Percentiles rank a stretch among this genome's conserved stretches.
phyloP scores from a whole-genome alignment of 2,888 invertebrate genomes.

The Eledona agricola region DNA sequence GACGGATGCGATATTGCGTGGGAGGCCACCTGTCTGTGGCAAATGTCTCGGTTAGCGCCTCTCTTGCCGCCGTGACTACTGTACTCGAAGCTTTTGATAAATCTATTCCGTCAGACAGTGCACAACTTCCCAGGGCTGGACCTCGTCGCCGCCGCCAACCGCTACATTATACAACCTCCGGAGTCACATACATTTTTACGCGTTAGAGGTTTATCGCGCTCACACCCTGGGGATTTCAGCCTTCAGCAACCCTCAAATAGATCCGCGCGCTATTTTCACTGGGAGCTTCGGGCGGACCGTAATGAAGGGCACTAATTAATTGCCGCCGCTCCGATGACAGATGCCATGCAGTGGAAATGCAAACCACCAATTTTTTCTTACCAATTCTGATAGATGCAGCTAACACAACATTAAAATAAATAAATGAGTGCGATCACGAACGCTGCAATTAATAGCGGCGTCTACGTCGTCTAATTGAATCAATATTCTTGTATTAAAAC shows the following conservation, averaged over 20 bases:
- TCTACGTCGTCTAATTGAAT: too few relatives aligned
- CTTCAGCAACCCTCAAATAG: constrained; percentile 7
- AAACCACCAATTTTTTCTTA: too few relatives aligned
- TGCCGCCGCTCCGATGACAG: too few relatives aligned
- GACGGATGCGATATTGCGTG: constrained; percentile 47
- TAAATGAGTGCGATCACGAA: too few relatives aligned
- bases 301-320: too few relatives aligned
- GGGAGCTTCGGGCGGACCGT: too few relatives aligned
- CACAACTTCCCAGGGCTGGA: constrained; percentile 17
- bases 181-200: constrained; percentile 23
- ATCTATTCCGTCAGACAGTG: constrained; percentile 49
- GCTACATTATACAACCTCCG: constrained; percentile 15
- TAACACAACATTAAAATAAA: too few relatives aligned
- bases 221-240: constrained; percentile 11
- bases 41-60: constrained; percentile 61
- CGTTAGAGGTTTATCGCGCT: constrained; percentile 15
- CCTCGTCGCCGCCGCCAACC: constrained; percentile 16
- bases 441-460: too few relatives aligned
- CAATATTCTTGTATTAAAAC: too few relatives aligned
- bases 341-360: too few relatives aligned
- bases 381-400: too few relatives aligned
- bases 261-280: too few relatives aligned
- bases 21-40: constrained; percentile 62
- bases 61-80: constrained; percentile 45
- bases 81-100: constrained; percentile 54